Conservation (phyloP, 2,797 vertebrate species). For the Diglossa cyanea region DNA sequence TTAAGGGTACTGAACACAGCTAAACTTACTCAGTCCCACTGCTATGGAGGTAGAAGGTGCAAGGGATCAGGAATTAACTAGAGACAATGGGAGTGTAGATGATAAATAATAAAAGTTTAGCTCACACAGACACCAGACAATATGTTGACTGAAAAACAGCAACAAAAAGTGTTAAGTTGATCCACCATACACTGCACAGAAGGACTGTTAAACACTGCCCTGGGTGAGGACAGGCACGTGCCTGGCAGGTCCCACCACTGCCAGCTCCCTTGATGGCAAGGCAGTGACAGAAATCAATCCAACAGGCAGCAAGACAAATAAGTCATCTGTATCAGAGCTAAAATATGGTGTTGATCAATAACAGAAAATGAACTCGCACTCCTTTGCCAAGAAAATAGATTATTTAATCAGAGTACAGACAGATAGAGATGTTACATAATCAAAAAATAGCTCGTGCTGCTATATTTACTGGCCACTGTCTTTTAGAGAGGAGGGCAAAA, state of each 20-base stretch:
- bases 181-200: not conserved
- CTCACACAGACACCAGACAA: not conserved
- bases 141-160: not conserved
- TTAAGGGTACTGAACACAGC: not conserved
- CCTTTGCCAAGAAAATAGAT: conserved; percentile 61
- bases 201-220: not conserved
- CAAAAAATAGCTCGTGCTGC: not conserved
- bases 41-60: not conserved
- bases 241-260: not conserved
- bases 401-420: conserved; percentile 45
- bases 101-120: not conserved
- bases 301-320: conserved; percentile 38
- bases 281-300: conserved; percentile 52
- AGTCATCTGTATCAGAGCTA: conserved; percentile 39
- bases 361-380: conserved; percentile 30
- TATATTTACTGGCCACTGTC: conserved; percentile 24
- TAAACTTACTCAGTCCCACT: not conserved
- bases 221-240: not conserved
- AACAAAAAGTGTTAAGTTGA: not conserved
- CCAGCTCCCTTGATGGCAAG: not conserved
- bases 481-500: conserved; percentile 19
- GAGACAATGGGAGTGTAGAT: not conserved
- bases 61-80: not conserved
- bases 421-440: conserved; percentile 49
- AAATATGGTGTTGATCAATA: conserved; percentile 59